Evolutionary conservation across 2,113 vertebrate genomes (phyloP), one percentile per base, ranked within the genome.

Genomic region (Oreotrochilus melanogaster): DNA sequence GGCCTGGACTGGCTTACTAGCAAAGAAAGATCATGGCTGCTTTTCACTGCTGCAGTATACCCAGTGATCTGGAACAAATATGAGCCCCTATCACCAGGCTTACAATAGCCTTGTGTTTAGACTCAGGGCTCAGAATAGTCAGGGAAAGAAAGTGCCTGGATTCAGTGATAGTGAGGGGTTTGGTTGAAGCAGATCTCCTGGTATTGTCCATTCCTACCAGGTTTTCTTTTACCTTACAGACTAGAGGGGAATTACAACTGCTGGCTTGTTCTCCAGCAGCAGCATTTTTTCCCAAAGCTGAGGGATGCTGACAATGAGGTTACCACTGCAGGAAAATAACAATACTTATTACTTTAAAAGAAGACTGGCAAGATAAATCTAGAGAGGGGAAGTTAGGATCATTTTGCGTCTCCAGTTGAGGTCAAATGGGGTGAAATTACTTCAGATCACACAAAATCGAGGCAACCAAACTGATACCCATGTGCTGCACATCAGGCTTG

Each of bases 21-120:
- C 45, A 83, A 86, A 93, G 57, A 61, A 50, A 45, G 53, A 83
- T 35, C 1, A 1, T 86, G 75, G 56, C 48, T 89, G 7, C 48
- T 91, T 93, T 91, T 60, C 47, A 45, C 53, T 67, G 80, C 88
- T 88, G 71, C 82, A 48, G 85, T 86, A 75, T 60, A 78, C 57
- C 22, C 88, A 61, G 76, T 61, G 64, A 62, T 80, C 75, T 90
- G 94, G 72, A 87, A 93, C 82, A 92, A 93, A 96, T 88, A 18
- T 50, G 67, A 78, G 67, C 60, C 86, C 17, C 0, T 58, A 21
- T 64, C 2, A 0, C 67, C 35, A 33, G 78, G 60, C 72, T 89
- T 66, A 71, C 62, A 66, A 31, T 15, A 78, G 62, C 18, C 3
- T 39, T 64, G 23, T 43, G 57, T 88, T 83, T 62, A 71, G 27